Evolutionary conservation across 2,888 invertebrate species (phyloP).

Genomic region (Sinotaia quadrata): DNA sequence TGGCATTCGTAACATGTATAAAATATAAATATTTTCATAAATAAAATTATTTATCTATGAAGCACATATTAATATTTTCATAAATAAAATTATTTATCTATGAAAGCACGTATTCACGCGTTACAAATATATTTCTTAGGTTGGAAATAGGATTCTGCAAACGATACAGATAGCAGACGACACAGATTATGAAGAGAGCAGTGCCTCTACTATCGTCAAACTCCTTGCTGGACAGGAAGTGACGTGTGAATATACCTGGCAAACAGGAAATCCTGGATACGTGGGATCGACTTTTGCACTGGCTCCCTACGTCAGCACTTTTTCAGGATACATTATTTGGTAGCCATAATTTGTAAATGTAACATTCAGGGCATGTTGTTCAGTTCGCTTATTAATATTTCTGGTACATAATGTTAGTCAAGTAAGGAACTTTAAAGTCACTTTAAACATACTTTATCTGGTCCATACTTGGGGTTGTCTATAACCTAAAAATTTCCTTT

Average conservation of each 20-base stretch:
- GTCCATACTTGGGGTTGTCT: too few relatives aligned
- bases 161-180: conserved; percentile 22
- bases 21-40: too few relatives aligned
- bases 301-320: conserved; percentile 17
- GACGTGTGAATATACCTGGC: conserved; percentile 25
- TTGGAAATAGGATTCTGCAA: not conserved
- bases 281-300: not conserved
- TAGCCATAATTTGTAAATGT: not conserved
- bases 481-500: too few relatives aligned
- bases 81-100: too few relatives aligned
- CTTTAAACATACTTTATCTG: too few relatives aligned
- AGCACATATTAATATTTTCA: too few relatives aligned
- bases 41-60: too few relatives aligned
- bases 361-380: not conserved
- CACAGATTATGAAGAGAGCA: conserved; percentile 6
- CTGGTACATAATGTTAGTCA: not conserved
- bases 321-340: conserved; percentile 20
- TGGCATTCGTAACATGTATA: too few relatives aligned
- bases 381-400: not conserved
- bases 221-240: conserved; percentile 7
- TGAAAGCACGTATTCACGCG: too few relatives aligned
- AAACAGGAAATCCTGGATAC: conserved; percentile 5
- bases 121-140: too few relatives aligned
- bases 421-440: too few relatives aligned
- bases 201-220: conserved; percentile 8